Evolutionary conservation across 2,113 vertebrate species (phyloP).

Genomic region (Megaleporinus macrocephalus): DNA sequence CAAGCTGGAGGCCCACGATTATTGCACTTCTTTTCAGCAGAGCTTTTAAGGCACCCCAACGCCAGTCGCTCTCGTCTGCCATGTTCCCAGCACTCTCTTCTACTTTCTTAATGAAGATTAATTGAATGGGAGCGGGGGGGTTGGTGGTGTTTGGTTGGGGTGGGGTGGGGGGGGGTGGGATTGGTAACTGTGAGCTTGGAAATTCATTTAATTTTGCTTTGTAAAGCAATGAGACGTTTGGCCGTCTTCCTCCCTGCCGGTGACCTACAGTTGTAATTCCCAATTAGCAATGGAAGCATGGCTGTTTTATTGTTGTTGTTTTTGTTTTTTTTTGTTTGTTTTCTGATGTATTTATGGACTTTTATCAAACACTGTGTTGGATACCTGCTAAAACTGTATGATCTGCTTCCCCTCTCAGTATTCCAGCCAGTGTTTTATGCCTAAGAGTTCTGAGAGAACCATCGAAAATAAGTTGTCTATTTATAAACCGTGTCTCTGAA

Average conservation of each 20-base stretch:
- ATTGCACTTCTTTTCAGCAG: conserved; percentile 1
- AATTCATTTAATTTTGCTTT: neutral
- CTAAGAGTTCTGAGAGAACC: conserved; percentile 68
- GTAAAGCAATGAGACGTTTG: neutral
- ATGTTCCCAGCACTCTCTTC: neutral
- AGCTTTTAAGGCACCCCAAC: conserved; percentile 18
- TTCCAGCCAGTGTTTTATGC: conserved; percentile 63
- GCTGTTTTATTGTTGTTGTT: conserved; percentile 57
- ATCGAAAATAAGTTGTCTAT: neutral
- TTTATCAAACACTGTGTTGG: conserved; percentile 37
- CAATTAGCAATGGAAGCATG: conserved; percentile 67
- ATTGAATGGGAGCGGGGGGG: neutral
- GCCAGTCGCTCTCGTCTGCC: neutral
- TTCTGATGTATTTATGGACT: conserved; percentile 50
- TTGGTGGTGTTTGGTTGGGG: too few relatives aligned
- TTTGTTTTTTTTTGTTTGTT: conserved; percentile 18
- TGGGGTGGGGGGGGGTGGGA: neutral
- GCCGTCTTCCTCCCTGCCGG: neutral
- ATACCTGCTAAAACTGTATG: conserved; percentile 22
- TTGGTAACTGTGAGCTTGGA: too few relatives aligned
- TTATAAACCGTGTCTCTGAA: conserved; percentile 1
- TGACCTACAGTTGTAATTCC: conserved; percentile 54
- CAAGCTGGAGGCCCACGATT: neutral
- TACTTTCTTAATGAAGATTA: conserved; percentile 1
- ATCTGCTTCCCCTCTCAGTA: conserved; percentile 49